Conservation (phyloP, 2,888 invertebrate species). For the Hecatera dysodea region DNA sequence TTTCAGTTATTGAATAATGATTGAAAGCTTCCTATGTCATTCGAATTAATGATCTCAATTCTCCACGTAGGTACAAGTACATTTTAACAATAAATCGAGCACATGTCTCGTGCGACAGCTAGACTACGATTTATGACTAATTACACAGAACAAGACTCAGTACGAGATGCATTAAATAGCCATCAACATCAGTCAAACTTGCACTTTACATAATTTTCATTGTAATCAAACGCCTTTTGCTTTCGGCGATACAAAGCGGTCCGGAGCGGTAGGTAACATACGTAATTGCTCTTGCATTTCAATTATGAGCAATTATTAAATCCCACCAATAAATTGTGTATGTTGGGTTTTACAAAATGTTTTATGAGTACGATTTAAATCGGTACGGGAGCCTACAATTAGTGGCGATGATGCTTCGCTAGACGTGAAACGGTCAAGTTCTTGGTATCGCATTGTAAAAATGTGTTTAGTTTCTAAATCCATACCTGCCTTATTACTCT, state of each 20-base stretch:
- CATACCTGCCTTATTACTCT: background rate
- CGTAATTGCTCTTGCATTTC: conserved; percentile 73
- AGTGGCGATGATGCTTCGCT: conserved; percentile 62
- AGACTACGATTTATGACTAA: conserved; percentile 52
- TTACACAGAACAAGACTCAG: conserved; percentile 32
- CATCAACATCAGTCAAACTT: conserved; percentile 64
- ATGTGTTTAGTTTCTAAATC: conserved; percentile 16
- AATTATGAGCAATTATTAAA: conserved; percentile 82
- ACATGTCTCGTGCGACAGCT: conserved; percentile 48
- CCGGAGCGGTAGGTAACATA: conserved; percentile 64
- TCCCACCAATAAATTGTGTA: conserved; percentile 76
- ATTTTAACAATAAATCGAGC: conserved; percentile 52
- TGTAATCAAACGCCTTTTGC: conserved; percentile 66
- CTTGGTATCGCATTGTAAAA: conserved; percentile 37
- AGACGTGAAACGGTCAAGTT: conserved; percentile 57
- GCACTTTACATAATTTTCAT: conserved; percentile 64
- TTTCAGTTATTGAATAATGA: conserved; percentile 43
- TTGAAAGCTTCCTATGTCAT: conserved; percentile 50
- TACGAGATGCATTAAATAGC: conserved; percentile 56
- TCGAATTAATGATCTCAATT: conserved; percentile 54
- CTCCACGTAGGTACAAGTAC: conserved; percentile 25
- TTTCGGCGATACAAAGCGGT: conserved; percentile 71
- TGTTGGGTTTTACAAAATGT: conserved; percentile 68
- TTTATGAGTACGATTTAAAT: conserved; percentile 75
- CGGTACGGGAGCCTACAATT: conserved; percentile 75